Conservation (phyloP, 2,113 vertebrate species). For the Scomber colias region DNA sequence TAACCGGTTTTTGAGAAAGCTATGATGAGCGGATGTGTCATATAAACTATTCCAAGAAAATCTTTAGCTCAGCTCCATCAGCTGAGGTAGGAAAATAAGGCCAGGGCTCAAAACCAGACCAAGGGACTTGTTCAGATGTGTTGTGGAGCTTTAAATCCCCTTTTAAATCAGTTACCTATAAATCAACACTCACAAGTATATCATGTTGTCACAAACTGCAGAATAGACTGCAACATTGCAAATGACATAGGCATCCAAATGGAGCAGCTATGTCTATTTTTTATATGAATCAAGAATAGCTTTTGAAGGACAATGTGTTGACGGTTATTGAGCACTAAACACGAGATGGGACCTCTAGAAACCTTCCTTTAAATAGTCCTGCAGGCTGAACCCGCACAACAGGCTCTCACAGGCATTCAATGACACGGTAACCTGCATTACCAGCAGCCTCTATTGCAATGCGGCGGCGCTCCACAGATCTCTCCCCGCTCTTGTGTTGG, state of each 20-base stretch:
- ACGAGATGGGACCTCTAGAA: conserved; percentile 23
- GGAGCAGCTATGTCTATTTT: neutral
- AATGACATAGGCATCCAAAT: neutral
- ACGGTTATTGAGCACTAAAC: conserved; percentile 19
- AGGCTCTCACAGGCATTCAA: conserved; percentile 56
- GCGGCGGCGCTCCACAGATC: conserved; percentile 57
- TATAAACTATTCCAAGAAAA: too few relatives aligned
- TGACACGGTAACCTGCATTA: conserved; percentile 74
- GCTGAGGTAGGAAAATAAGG: too few relatives aligned
- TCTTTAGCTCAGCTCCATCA: too few relatives aligned
- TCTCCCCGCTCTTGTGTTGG: conserved; percentile 26
- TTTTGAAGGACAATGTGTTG: conserved; percentile 46
- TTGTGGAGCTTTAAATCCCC: too few relatives aligned
- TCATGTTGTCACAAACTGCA: neutral
- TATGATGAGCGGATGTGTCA: too few relatives aligned
- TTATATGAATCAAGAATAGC: conserved; percentile 19
- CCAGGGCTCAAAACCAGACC: too few relatives aligned
- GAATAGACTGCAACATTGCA: neutral
- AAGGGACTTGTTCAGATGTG: too few relatives aligned
- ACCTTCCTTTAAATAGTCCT: conserved; percentile 68
- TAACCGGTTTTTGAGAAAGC: too few relatives aligned
- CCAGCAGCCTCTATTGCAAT: conserved; percentile 51
- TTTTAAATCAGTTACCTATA: too few relatives aligned
- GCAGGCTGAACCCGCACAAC: conserved; percentile 34
- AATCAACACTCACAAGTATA: too few relatives aligned